Conservation (phyloP, 2,888 invertebrate genomes). For the Coremacera marginata region DNA sequence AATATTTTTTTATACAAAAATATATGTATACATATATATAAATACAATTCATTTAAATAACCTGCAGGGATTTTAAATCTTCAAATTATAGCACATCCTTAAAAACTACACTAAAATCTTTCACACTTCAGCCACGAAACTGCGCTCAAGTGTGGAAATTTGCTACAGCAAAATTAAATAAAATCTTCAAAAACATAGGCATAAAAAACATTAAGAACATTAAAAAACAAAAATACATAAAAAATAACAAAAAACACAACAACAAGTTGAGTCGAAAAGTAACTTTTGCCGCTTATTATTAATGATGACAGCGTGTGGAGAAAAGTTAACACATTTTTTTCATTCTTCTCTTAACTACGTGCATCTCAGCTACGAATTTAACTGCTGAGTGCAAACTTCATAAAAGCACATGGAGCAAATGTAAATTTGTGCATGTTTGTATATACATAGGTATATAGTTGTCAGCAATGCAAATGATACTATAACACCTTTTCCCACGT, state of each 20-base stretch:
- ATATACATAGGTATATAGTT: no score
- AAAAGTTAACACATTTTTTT: neutral
- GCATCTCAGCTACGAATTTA: neutral
- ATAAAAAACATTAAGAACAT: neutral
- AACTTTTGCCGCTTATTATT: neutral
- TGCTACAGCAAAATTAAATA: neutral
- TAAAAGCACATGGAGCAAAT: neutral
- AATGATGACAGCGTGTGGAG: slow-evolving; percentile 9
- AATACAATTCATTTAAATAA: no score
- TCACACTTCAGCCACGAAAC: no score
- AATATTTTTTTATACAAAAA: no score
- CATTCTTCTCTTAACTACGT: neutral
- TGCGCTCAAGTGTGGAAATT: neutral
- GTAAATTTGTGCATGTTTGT: neutral
- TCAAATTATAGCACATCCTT: no score
- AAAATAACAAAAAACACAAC: neutral
- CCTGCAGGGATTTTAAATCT: no score
- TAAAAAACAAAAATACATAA: neutral
- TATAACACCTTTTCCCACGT: neutral
- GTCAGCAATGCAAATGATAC: slow-evolving; percentile 1
- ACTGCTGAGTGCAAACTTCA: neutral
- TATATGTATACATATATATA: no score
- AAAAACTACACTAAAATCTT: no score
- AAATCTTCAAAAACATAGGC: neutral
- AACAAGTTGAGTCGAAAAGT: neutral